Evolutionary conservation across 1,140 invertebrate genomes (phyloP).

Genomic region (Brachionus koreanus): DNA sequence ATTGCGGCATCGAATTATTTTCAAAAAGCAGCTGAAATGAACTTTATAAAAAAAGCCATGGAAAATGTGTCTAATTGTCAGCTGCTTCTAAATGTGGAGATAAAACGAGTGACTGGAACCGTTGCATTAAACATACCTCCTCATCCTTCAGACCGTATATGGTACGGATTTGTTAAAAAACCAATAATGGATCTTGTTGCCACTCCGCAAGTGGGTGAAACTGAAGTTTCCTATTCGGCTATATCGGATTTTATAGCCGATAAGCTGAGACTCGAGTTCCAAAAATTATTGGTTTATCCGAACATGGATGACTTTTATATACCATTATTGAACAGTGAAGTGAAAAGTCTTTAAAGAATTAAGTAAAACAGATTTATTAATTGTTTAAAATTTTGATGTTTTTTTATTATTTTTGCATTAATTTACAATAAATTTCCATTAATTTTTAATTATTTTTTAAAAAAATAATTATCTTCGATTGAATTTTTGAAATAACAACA

Average conservation of each 20-base stretch:
- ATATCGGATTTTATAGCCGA: slow-evolving; percentile 86
- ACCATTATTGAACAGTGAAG: slow-evolving; percentile 59
- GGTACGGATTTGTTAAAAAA: slow-evolving; percentile 69
- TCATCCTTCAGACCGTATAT: slow-evolving; percentile 83
- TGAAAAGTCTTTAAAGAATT: not conserved
- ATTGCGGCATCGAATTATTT: slow-evolving; percentile 77
- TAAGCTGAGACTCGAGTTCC: slow-evolving; percentile 70
- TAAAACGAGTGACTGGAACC: slow-evolving; percentile 75
- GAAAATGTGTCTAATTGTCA: slow-evolving; percentile 79
- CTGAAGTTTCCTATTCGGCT: slow-evolving; percentile 73
- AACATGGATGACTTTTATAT: slow-evolving; percentile 85
- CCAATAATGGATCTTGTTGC: slow-evolving; percentile 76
- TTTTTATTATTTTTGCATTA: not conserved
- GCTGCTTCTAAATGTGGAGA: slow-evolving; percentile 74
- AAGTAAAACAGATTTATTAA: not conserved
- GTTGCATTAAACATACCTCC: slow-evolving; percentile 87
- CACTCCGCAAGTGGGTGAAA: slow-evolving; percentile 78
- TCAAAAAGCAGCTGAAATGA: slow-evolving; percentile 67
- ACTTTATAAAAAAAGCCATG: slow-evolving; percentile 61
- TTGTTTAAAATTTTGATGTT: not conserved
- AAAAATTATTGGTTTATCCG: slow-evolving; percentile 81
- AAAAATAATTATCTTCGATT: too few relatives aligned
- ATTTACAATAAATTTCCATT: not conserved
- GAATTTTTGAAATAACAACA: too few relatives aligned
- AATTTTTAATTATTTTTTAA: not conserved